These are phyloP conservation scores for Ariopsis seemanni DNA, from an alignment of 2,113 vertebrate species.

Conservation along the genomic window DNA sequence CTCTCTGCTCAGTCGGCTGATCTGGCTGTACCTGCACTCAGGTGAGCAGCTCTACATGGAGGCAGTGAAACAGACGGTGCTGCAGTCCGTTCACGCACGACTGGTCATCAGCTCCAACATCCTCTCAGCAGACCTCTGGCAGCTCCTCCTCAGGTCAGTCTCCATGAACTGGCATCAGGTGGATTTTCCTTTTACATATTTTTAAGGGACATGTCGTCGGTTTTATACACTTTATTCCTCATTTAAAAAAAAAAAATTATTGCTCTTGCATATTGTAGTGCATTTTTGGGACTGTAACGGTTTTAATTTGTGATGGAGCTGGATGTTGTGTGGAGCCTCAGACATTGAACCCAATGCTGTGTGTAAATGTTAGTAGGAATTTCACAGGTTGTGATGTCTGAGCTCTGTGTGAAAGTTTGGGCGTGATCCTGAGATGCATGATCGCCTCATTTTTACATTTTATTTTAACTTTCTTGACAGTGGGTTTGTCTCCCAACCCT, in stretches of 20 bases:
- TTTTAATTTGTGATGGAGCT: neutral
- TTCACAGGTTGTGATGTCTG: neutral
- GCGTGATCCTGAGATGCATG: neutral
- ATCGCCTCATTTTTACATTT: neutral
- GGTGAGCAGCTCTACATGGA: conserved; percentile 64
- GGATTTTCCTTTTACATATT: neutral
- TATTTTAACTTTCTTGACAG: no score
- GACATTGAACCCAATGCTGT: neutral
- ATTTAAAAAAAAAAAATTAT: neutral
- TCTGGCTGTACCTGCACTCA: conserved; percentile 69
- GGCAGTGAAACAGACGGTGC: conserved; percentile 60
- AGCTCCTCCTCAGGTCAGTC: neutral
- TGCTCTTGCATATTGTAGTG: neutral
- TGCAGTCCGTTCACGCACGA: conserved; percentile 54
- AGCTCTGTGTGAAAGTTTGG: neutral
- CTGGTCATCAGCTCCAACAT: conserved; percentile 27
- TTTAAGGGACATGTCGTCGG: neutral
- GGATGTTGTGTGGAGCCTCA: neutral
- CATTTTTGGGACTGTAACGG: neutral
- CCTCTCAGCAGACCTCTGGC: neutral
- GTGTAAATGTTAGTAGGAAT: neutral
- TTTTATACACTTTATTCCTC: neutral
- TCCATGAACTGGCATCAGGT: neutral
- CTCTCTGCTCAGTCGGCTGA: conserved; percentile 58
- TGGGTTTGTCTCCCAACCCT: neutral